Conservation (phyloP, 92 coral and sea anemone species). For the Micromussa lordhowensis region DNA sequence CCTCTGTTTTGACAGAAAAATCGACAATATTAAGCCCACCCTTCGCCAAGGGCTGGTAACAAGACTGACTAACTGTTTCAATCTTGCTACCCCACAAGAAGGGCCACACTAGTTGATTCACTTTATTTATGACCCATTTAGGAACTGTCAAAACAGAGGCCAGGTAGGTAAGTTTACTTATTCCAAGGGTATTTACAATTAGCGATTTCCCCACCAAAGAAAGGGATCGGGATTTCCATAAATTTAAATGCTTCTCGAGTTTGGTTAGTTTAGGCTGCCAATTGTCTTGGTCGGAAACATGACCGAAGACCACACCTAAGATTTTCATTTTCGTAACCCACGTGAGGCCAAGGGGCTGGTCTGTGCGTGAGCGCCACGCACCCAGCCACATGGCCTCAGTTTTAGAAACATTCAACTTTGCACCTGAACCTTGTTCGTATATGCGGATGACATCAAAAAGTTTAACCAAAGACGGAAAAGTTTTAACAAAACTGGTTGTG, state of each 20-base stretch:
- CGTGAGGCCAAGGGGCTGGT: conserved; percentile 27
- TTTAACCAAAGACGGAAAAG: neutral
- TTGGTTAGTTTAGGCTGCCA: neutral
- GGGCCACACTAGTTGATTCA: neutral
- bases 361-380: neutral
- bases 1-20: neutral
- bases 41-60: neutral
- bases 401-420: conserved; percentile 22
- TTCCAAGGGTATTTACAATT: neutral
- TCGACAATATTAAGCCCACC: conserved; percentile 20
- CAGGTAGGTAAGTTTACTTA: conserved; percentile 1
- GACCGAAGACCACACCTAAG: conserved; percentile 17
- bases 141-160: neutral
- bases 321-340: conserved; percentile 41
- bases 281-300: neutral
- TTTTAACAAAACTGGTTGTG: conserved; percentile 7
- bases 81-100: conserved; percentile 26
- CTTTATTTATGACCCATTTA: neutral
- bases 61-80: conserved; percentile 17
- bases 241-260: conserved; percentile 14
- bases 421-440: conserved; percentile 28
- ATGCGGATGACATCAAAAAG: neutral
- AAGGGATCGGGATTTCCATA: neutral
- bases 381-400: conserved; percentile 64
- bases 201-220: conserved; percentile 12